Evolutionary conservation across 2,797 vertebrate species (phyloP).

Genomic region (Hippocampus kuda): DNA sequence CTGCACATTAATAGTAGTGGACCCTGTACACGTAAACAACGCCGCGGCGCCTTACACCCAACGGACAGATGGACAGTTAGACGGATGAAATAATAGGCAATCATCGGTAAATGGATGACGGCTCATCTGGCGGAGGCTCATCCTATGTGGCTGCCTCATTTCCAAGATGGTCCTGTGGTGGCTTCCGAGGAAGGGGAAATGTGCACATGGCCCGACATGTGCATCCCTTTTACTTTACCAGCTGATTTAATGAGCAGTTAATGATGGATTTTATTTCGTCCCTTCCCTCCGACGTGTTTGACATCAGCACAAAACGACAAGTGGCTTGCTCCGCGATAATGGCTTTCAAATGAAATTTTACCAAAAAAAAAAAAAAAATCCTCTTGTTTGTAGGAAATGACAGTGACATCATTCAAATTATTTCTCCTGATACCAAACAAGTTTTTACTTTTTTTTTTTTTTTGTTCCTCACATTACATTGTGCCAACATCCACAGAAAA

Average conservation of each 20-base stretch:
- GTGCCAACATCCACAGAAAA: no score
- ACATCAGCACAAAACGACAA: neutral
- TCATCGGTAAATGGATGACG: conserved; percentile 25
- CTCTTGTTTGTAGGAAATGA: no score
- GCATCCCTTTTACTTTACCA: conserved; percentile 14
- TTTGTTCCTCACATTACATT: no score
- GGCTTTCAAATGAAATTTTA: no score
- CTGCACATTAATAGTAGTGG: conserved; percentile 30
- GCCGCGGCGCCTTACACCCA: conserved; percentile 11
- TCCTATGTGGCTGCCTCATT: neutral
- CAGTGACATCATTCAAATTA: no score
- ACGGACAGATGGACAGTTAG: conserved; percentile 14
- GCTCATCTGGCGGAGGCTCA: conserved; percentile 13
- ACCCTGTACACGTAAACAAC: conserved; percentile 11
- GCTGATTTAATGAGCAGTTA: conserved; percentile 11
- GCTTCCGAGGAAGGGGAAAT: conserved; percentile 1
- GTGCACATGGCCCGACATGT: conserved; percentile 48
- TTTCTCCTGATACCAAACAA: no score
- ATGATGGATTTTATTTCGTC: neutral
- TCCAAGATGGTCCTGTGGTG: neutral
- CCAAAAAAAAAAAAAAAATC: no score
- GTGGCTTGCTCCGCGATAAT: neutral
- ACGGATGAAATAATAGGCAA: conserved; percentile 17
- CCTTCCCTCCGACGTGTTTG: neutral
- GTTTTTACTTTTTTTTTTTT: no score